Conservation (phyloP, 2,113 vertebrate genomes). For the Thamnaconus septentrionalis region DNA sequence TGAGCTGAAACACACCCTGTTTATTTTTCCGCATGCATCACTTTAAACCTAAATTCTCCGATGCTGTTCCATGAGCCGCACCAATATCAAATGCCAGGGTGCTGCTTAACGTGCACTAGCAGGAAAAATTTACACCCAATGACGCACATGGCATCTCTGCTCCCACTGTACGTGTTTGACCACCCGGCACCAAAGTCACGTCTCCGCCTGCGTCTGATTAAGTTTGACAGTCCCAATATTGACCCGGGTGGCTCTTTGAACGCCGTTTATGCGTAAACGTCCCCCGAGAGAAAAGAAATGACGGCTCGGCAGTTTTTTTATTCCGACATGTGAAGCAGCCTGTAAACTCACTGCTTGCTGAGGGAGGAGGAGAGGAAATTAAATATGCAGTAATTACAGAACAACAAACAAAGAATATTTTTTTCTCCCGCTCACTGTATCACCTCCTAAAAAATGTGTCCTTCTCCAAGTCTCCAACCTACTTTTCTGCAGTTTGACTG, state of each 20-base stretch:
- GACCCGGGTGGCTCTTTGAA: slow-evolving; percentile 1
- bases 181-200: background rate
- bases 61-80: too few species aligned
- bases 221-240: slow-evolving; percentile 59
- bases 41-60: too few species aligned
- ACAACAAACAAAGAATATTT: slow-evolving; percentile 45
- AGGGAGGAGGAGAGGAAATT: slow-evolving; percentile 60
- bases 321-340: slow-evolving; percentile 21
- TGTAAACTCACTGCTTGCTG: slow-evolving; percentile 56
- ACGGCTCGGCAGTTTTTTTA: slow-evolving; percentile 5
- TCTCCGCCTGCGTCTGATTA: slow-evolving; percentile 26
- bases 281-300: background rate
- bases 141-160: slow-evolving; percentile 1
- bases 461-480: too few species aligned
- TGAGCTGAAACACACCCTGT: too few species aligned
- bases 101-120: too few species aligned
- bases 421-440: too few species aligned
- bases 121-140: slow-evolving; percentile 8
- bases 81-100: too few species aligned
- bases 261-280: too few species aligned
- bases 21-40: too few species aligned
- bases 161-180: slow-evolving; percentile 1
- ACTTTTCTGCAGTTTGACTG: too few species aligned
- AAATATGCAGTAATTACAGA: slow-evolving; percentile 38
- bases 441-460: too few species aligned